Evolutionary conservation across 2,888 invertebrate species (phyloP).

Genomic region (Stegophylla sp.): DNA sequence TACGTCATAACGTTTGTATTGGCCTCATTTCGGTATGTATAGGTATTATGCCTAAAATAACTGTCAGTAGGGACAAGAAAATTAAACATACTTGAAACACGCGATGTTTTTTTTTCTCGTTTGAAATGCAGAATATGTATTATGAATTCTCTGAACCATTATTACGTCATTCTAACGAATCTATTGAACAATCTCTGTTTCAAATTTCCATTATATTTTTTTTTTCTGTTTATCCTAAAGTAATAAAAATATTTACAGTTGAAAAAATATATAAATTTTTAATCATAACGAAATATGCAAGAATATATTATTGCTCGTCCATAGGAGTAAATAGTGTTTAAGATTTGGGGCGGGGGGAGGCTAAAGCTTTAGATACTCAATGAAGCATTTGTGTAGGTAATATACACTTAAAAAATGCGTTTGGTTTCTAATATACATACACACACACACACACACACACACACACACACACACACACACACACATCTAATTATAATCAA

Average conservation of each 20-base stretch:
- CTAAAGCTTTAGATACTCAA: too few relatives aligned
- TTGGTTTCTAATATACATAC: too few relatives aligned
- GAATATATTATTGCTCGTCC: too few relatives aligned
- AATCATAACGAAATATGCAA: too few relatives aligned
- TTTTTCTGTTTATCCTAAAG: neutral
- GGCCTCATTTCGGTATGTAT: slow-evolving; percentile 18
- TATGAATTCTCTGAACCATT: neutral
- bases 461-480: too few relatives aligned
- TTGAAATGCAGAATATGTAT: neutral
- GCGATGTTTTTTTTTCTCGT: neutral
- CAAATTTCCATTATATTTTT: neutral
- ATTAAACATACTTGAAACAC: neutral
- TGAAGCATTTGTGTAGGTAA: too few relatives aligned
- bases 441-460: too few relatives aligned
- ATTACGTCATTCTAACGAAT: neutral
- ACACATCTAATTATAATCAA: too few relatives aligned
- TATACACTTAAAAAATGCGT: too few relatives aligned
- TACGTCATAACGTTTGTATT: neutral
- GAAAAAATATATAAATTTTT: too few relatives aligned
- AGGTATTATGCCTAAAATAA: slow-evolving; percentile 15
- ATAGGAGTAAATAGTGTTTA: too few relatives aligned
- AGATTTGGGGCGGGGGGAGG: too few relatives aligned
- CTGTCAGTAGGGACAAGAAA: neutral
- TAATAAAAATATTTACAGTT: neutral
- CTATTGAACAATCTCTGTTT: neutral